Evolutionary conservation across 2,888 invertebrate species (phyloP).

Genomic region (Eucera pruinosa): DNA sequence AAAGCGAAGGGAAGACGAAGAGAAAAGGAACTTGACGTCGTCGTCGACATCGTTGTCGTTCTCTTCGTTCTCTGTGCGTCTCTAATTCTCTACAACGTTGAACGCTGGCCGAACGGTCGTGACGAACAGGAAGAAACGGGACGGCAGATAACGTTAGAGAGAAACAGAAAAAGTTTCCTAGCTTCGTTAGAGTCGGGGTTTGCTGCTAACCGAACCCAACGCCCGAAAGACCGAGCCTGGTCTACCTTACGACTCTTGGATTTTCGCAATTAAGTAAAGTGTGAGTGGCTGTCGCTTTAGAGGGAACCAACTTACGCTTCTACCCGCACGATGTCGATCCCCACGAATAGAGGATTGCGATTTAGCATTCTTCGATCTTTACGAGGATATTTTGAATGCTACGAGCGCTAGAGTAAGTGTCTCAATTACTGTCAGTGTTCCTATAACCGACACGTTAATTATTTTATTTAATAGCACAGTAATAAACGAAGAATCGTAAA

Average conservation of each 20-base stretch:
- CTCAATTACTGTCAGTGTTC: too few relatives aligned
- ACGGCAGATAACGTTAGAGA: constrained; percentile 25
- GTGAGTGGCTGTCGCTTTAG: constrained; percentile 72
- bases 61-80: constrained; percentile 50
- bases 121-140: constrained; percentile 42
- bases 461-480: too few relatives aligned
- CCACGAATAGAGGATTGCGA: not conserved
- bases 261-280: constrained; percentile 81
- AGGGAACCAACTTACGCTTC: constrained; percentile 29
- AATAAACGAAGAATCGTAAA: too few relatives aligned
- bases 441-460: too few relatives aligned
- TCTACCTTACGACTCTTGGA: constrained; percentile 70
- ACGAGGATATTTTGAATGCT: not conserved
- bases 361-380: not conserved
- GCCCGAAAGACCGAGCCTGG: constrained; percentile 59
- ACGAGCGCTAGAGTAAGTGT: not conserved
- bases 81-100: constrained; percentile 68
- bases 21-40: constrained; percentile 39
- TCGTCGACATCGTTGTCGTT: constrained; percentile 54
- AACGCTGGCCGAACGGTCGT: constrained; percentile 58
- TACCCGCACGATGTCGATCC: not conserved
- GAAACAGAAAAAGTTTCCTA: constrained; percentile 30
- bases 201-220: constrained; percentile 70
- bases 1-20: constrained; percentile 10
- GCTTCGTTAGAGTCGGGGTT: constrained; percentile 23